Percentiles rank a stretch among this genome's conserved stretches.
These are phyloP conservation scores for Battus philenor DNA, from an alignment of 1,140 invertebrate species.

Conservation along the genomic window DNA sequence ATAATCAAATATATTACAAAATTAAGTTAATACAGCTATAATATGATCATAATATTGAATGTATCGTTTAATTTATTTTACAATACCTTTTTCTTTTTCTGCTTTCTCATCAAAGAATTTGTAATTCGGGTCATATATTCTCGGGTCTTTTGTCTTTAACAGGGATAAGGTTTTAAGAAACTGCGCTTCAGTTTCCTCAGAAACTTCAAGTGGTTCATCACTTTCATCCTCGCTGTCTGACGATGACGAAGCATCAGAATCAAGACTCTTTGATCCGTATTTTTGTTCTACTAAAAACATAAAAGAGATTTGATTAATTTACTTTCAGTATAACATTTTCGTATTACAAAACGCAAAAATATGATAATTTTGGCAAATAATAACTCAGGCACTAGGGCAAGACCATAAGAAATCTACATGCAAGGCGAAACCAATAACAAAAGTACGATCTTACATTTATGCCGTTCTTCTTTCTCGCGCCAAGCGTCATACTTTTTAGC, in stretches of 20 bases:
- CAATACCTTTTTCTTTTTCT: conserved; percentile 44
- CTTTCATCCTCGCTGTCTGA: conserved; percentile 65
- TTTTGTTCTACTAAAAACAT: conserved; percentile 61
- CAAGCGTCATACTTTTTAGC: conserved; percentile 88
- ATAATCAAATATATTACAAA: conserved; percentile 9
- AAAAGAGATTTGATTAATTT: background rate
- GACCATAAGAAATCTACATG: no score
- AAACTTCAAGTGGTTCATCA: conserved; percentile 51
- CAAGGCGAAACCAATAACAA: no score
- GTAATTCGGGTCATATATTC: conserved; percentile 87
- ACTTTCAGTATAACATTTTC: background rate
- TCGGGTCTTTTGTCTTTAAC: conserved; percentile 92
- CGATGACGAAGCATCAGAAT: conserved; percentile 32
- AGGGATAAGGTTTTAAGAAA: conserved; percentile 91
- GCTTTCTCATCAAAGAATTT: conserved; percentile 82
- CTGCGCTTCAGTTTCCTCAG: conserved; percentile 84
- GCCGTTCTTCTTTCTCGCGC: conserved; percentile 89
- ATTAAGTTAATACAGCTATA: no score
- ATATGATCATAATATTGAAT: no score
- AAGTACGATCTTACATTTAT: conserved; percentile 90
- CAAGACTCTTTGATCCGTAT: conserved; percentile 48
- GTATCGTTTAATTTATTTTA: no score
- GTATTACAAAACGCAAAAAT: background rate
- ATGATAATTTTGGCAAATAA: background rate
- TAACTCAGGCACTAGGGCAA: no score